Percentiles rank a stretch among this genome's conserved stretches.
Evolutionary conservation across 1,140 invertebrate genomes (phyloP).

Genomic region (Conopomorpha cramerella): DNA sequence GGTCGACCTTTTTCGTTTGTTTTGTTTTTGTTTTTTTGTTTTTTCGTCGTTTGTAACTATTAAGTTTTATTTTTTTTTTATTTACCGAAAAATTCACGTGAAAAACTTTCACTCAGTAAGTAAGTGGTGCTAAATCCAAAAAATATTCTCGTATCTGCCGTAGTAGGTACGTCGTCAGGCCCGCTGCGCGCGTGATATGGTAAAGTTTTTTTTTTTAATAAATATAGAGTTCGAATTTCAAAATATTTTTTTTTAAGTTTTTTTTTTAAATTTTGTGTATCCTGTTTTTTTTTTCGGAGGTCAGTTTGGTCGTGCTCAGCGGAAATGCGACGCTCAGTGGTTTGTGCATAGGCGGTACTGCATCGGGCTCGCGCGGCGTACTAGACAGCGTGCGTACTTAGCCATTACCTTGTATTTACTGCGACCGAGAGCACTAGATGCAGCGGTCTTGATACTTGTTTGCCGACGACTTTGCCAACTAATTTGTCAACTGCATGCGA

Average conservation of each 20-base stretch:
- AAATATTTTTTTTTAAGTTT: constrained; percentile 31
- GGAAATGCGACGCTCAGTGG: constrained; percentile 51
- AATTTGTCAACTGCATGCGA: too few species aligned
- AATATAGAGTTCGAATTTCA: constrained; percentile 42
- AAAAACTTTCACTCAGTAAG: too few species aligned
- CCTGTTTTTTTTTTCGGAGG: constrained; percentile 46
- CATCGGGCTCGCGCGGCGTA: constrained; percentile 41
- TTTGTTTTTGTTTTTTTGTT: too few species aligned
- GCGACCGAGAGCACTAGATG: constrained; percentile 21
- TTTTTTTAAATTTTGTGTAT: constrained; percentile 32
- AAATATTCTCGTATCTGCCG: too few species aligned
- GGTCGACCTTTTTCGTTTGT: too few species aligned
- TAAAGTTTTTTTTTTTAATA: constrained; percentile 27
- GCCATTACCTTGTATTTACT: constrained; percentile 61
- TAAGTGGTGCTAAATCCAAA: too few species aligned
- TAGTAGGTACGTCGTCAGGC: constrained; percentile 14
- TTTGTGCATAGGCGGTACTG: constrained; percentile 56
- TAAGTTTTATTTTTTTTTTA: constrained; percentile 18
- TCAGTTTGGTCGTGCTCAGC: constrained; percentile 26
- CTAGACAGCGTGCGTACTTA: constrained; percentile 58
- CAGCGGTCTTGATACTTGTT: constrained; percentile 33
- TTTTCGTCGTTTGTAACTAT: constrained; percentile 20
- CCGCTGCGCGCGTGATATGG: constrained; percentile 52
- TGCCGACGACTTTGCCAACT: too few species aligned
- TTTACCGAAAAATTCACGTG: constrained; percentile 4